Evolutionary conservation across 2,888 invertebrate species (phyloP).

Genomic region (Monopis laevigella): DNA sequence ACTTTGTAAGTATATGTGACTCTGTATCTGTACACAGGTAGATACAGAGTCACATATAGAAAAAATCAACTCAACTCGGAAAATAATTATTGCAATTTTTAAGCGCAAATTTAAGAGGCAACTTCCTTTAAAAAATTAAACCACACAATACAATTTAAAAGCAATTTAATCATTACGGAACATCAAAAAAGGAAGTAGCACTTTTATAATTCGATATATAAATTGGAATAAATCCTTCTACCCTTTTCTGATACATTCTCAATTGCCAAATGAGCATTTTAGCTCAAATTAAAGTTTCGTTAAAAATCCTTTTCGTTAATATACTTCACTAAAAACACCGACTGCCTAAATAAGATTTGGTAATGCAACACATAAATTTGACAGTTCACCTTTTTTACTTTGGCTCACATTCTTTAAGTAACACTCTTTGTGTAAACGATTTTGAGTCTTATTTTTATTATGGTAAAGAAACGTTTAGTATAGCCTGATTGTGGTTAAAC

Average conservation of each 20-base stretch:
- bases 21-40: no score
- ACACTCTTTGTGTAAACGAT: neutral
- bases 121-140: no score
- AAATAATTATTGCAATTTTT: no score
- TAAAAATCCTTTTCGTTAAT: slow-evolving; percentile 40
- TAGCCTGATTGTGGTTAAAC: slow-evolving; percentile 19
- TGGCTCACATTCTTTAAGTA: neutral
- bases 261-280: slow-evolving; percentile 5
- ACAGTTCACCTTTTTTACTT: slow-evolving; percentile 34
- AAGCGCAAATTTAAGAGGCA: no score
- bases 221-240: slow-evolving; percentile 7
- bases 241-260: neutral
- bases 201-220: slow-evolving; percentile 5
- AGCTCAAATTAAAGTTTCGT: slow-evolving; percentile 45
- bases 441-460: neutral
- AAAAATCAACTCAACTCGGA: no score
- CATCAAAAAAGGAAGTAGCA: slow-evolving; percentile 6
- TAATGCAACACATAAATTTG: slow-evolving; percentile 51
- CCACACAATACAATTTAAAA: neutral
- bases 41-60: no score
- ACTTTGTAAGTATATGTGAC: no score
- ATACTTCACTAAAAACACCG: slow-evolving; percentile 23
- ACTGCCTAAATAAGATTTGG: slow-evolving; percentile 26
- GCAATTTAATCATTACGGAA: slow-evolving; percentile 2
- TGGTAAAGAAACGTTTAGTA: neutral